These are phyloP conservation scores for Drosophila neotestacea DNA, from an alignment of 2,888 invertebrate species.

Conservation along the genomic window DNA sequence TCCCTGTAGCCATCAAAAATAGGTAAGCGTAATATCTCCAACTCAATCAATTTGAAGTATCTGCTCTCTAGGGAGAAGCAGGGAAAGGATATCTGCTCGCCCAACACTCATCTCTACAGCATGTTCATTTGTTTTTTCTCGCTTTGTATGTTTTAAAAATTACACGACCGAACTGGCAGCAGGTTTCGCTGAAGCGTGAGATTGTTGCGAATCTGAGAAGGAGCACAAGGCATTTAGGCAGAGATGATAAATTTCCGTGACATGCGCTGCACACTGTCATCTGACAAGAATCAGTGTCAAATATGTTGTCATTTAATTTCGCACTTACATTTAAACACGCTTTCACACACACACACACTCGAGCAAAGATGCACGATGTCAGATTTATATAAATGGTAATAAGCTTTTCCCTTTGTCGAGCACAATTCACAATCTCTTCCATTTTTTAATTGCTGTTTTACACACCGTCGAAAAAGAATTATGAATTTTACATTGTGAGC, in stretches of 20 bases:
- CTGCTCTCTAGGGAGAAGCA: neutral
- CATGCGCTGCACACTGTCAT: conserved; percentile 68
- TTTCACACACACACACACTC: conserved; percentile 15
- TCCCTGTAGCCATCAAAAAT: neutral
- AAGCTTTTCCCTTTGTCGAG: conserved; percentile 58
- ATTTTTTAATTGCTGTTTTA: conserved; percentile 69
- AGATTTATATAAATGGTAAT: conserved; percentile 78
- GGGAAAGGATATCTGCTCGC: conserved; percentile 1
- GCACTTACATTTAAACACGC: conserved; percentile 64
- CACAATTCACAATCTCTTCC: conserved; percentile 34
- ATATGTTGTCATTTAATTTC: conserved; percentile 82
- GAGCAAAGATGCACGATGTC: conserved; percentile 38
- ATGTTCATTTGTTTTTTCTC: conserved; percentile 8
- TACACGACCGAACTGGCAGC: conserved; percentile 61
- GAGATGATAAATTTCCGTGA: conserved; percentile 77
- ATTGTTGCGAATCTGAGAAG: conserved; percentile 8
- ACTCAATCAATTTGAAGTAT: too few species aligned
- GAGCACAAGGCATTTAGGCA: conserved; percentile 61
- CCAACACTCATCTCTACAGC: neutral
- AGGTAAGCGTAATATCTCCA: too few species aligned
- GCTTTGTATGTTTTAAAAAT: conserved; percentile 52
- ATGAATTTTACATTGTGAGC: conserved; percentile 65
- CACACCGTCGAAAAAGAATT: conserved; percentile 58
- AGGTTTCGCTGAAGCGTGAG: conserved; percentile 29
- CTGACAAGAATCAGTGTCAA: conserved; percentile 80